Conservation (phyloP, 2,888 invertebrate species). For the Hirtodrosophila duncani region DNA sequence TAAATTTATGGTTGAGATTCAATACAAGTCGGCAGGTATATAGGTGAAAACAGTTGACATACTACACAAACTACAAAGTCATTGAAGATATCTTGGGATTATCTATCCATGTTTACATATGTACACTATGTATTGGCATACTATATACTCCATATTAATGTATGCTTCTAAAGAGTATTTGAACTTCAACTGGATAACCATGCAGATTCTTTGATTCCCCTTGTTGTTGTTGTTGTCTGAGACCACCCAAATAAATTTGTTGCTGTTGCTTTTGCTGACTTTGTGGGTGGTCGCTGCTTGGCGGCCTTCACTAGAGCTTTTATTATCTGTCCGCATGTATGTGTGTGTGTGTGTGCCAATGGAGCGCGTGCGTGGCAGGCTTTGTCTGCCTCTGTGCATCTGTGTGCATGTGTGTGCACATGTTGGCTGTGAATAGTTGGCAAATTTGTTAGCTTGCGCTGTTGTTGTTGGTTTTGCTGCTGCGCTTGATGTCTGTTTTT, state of each 20-base stretch:
- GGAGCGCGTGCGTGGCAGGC: conserved; percentile 59
- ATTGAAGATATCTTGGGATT: no score
- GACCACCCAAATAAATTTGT: conserved; percentile 61
- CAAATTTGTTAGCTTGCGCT: conserved; percentile 62
- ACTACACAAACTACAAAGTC: no score
- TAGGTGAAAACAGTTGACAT: no score
- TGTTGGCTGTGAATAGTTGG: conserved; percentile 61
- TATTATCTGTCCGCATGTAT: conserved; percentile 23
- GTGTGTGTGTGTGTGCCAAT: conserved; percentile 22
- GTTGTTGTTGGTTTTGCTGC: conserved; percentile 27
- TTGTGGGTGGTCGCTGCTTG: conserved; percentile 58
- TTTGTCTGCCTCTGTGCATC: conserved; percentile 15
- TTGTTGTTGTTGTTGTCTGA: conserved; percentile 31
- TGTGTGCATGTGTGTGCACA: conserved; percentile 19
- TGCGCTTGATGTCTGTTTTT: conserved; percentile 62
- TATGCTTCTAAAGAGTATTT: no score
- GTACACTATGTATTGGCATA: no score
- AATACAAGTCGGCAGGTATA: no score
- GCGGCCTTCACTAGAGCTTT: conserved; percentile 63
- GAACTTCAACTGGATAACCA: no score
- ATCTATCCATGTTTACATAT: no score
- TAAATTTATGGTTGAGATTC: no score
- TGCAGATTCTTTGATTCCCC: no score
- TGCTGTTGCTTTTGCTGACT: conserved; percentile 39
- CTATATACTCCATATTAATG: no score